These are phyloP conservation scores for Papilio dardanus DNA, from an alignment of 1,140 invertebrate species.

Conservation along the genomic window DNA sequence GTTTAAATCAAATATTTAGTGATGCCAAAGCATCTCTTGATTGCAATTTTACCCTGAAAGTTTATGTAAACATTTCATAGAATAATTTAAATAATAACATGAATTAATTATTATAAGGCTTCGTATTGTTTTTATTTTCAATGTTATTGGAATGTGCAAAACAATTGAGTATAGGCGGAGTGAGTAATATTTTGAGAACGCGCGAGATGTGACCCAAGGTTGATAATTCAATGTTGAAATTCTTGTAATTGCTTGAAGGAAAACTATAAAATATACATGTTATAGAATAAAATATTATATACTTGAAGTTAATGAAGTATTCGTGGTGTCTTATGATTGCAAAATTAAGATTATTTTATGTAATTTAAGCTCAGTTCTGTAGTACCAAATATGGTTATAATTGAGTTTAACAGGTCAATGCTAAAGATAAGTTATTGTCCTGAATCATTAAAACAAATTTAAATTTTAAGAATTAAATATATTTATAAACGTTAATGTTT, in stretches of 20 bases:
- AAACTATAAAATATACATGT: not conserved
- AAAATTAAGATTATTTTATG: not conserved
- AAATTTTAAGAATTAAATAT: not conserved
- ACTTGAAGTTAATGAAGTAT: not conserved
- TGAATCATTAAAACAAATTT: not conserved
- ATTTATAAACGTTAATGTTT: not conserved
- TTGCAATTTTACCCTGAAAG: not conserved
- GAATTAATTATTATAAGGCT: not conserved
- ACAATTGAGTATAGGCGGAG: slow-evolving; percentile 7
- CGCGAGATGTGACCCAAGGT: not conserved
- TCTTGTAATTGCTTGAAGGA: slow-evolving; percentile 3
- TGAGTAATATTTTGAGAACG: slow-evolving; percentile 12
- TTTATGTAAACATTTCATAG: not conserved
- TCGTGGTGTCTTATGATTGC: not conserved
- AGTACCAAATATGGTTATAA: not conserved
- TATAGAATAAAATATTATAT: not conserved
- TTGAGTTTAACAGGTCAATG: slow-evolving; percentile 6
- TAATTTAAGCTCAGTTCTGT: not conserved
- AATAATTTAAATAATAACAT: not conserved
- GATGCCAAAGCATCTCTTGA: not conserved
- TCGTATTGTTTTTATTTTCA: slow-evolving; percentile 6
- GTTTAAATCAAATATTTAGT: not conserved
- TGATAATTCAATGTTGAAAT: not conserved
- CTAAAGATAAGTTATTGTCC: not conserved
- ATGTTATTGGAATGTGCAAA: slow-evolving; percentile 17